Evolutionary conservation across 2,113 vertebrate species (phyloP).

Genomic region (Lamprotornis superbus): DNA sequence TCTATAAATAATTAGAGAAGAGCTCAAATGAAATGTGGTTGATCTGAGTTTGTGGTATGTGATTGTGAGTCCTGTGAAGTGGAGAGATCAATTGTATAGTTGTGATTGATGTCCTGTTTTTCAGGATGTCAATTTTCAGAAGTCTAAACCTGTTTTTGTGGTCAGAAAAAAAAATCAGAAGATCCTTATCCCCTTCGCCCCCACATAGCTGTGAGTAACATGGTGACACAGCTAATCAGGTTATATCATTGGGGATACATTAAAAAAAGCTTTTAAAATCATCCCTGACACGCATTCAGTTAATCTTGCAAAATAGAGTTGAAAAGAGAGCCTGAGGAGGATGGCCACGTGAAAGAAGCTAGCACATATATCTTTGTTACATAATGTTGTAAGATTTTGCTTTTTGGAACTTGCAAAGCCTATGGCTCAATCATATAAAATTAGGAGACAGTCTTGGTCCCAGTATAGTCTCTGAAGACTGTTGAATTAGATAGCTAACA

Average conservation of each 20-base stretch:
- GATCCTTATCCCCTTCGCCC: not conserved
- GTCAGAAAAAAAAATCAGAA: not conserved
- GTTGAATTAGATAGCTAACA: not conserved
- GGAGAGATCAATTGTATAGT: rapidly evolving
- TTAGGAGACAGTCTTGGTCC: not conserved
- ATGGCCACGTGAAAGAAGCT: not conserved
- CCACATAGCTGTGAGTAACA: not conserved
- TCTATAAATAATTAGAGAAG: not conserved
- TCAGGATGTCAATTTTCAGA: not conserved
- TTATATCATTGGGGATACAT: not conserved
- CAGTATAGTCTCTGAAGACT: not conserved
- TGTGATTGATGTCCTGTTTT: not conserved
- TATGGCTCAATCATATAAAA: not conserved
- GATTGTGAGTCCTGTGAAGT: not conserved
- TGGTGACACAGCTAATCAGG: not conserved
- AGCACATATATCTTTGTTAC: not conserved
- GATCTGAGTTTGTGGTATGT: not conserved
- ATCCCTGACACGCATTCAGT: not conserved
- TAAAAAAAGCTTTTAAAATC: not conserved
- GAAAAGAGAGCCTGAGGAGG: not conserved
- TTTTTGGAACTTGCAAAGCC: not conserved
- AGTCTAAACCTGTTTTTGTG: not conserved
- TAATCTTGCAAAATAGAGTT: not conserved
- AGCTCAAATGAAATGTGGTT: not conserved
- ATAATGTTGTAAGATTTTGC: not conserved